Evolutionary conservation across 2,113 vertebrate species (phyloP).

Genomic region (Potamarius usumacintae): DNA sequence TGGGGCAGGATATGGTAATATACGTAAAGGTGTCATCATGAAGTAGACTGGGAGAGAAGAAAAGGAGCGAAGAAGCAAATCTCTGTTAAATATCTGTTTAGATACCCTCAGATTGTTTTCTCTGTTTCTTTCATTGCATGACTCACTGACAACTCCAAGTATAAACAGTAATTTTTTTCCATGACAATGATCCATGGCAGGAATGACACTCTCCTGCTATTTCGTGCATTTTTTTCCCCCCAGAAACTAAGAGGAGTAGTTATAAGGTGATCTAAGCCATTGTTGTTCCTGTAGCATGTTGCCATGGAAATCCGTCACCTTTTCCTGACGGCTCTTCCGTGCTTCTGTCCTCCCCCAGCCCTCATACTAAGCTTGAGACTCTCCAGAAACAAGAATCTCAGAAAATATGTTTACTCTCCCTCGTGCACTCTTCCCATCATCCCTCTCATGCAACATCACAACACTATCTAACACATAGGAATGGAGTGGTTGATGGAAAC

Average conservation of each 20-base stretch:
- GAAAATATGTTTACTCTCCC: slow-evolving; percentile 2
- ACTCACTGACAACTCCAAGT: slow-evolving; percentile 67
- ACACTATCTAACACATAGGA: slow-evolving; percentile 17
- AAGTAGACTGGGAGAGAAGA: slow-evolving; percentile 39
- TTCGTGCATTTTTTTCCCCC: neutral
- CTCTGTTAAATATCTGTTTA: slow-evolving; percentile 54
- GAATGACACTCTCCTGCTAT: neutral
- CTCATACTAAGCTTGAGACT: slow-evolving; percentile 11
- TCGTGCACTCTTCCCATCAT: neutral
- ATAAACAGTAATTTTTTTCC: slow-evolving; percentile 67
- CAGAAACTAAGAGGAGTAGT: neutral
- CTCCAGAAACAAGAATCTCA: slow-evolving; percentile 20
- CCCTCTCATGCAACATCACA: slow-evolving; percentile 16
- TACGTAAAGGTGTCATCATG: slow-evolving; percentile 53
- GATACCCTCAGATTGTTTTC: slow-evolving; percentile 63
- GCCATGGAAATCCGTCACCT: slow-evolving; percentile 18
- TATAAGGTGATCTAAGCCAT: neutral
- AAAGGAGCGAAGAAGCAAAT: slow-evolving; percentile 5
- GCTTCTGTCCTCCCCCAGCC: slow-evolving; percentile 6
- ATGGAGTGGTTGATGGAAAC: slow-evolving; percentile 36
- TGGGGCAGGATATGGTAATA: slow-evolving; percentile 43
- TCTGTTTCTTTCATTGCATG: slow-evolving; percentile 49
- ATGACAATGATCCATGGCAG: slow-evolving; percentile 43
- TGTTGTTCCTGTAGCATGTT: slow-evolving; percentile 20
- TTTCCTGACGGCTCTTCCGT: slow-evolving; percentile 23